Base-by-base conservation (phyloP, 2,888 invertebrate species). In the Pachycephus smyrnensis region DNA sequence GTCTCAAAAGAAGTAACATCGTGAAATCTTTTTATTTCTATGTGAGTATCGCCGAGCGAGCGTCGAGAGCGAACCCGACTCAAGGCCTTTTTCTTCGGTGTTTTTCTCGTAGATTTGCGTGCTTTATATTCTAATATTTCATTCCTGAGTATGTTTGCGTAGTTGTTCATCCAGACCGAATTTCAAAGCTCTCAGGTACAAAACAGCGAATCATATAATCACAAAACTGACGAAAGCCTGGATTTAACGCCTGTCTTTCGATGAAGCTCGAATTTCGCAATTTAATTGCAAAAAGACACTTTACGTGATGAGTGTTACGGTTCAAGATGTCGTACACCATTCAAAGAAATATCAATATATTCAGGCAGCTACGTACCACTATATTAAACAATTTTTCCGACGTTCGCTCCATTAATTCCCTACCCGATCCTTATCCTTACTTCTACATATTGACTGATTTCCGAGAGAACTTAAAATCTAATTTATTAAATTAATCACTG, bases 101-200 rank as follows among this genome's bases (percentile, higher is more conserved):
- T 55, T 23, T 55, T 55, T 55, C 55, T 55, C 55, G 23, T 23
- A 23, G 23, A 55, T 23, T 55, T 55, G 55, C 23, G 23, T 55
- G 55, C 55, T 55, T 55, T 55, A 55, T 55, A 55, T 55, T 55
- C 55, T 55, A 55, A 55, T 55, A 55, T 55, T 55, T 55, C 23
- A 55, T 55, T 55, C 55, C 55, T 55, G 55, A 55, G 55, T 55
- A 23, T 55, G 23, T 55, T 55, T 23, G 55, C 55, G 55, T 55
- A 55, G 55, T 55, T 55, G 23, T 73, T 69, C 75, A 83, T 80
- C 79, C 81, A 86, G 85, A 87, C 87, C 84, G 83, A 87, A 87
- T 86, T 84, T 81, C 86, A 82, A 87, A 83, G 83, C 86, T 86
- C 86, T 90, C 88, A 88, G 88, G 89, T 89, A 90, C 86, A 87